phyloP scores from a whole-genome alignment of 2,113 vertebrate species.

The Rostratula benghalensis region DNA sequence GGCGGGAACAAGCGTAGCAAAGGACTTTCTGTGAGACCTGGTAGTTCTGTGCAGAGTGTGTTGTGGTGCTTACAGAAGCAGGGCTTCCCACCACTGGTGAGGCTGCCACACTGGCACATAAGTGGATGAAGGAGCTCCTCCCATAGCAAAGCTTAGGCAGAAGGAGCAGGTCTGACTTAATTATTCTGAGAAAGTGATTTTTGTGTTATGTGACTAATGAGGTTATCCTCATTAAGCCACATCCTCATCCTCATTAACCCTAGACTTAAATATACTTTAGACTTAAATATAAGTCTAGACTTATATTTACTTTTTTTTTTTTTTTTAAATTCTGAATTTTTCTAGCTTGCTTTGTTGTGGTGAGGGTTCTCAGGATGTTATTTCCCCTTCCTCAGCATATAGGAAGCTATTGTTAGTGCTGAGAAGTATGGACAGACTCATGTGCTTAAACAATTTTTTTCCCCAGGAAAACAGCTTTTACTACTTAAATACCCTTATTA shows the following conservation, averaged over 20 bases:
- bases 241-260: no score
- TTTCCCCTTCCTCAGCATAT: neutral
- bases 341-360: neutral
- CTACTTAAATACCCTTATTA: neutral
- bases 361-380: neutral
- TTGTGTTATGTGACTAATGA: neutral
- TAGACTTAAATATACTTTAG: neutral
- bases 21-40: neutral
- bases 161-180: neutral
- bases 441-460: neutral
- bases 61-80: neutral
- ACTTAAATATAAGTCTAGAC: no score
- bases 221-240: no score
- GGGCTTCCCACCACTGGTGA: rapidly evolving
- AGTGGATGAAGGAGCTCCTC: neutral
- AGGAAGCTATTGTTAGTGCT: neutral
- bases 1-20: neutral
- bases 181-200: neutral
- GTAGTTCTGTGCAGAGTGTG: neutral
- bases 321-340: neutral
- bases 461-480: neutral
- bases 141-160: neutral
- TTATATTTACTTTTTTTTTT: neutral
- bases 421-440: neutral
- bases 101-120: neutral